Evolutionary conservation across 2,888 invertebrate species (phyloP).

Genomic region (Drosophila prolongata): DNA sequence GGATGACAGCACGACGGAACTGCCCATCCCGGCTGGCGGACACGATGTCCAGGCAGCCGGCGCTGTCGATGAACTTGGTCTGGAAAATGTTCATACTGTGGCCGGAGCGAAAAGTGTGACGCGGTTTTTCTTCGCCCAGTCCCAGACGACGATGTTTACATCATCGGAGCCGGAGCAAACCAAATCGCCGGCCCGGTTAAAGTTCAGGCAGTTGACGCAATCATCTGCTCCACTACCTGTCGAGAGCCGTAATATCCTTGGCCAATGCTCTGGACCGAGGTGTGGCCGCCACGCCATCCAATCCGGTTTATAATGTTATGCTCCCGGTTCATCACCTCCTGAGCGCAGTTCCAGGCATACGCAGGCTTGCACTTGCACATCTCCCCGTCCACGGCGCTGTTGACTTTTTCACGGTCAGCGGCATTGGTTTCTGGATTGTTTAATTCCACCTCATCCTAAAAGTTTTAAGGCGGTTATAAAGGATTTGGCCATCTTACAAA

Average conservation of each 20-base stretch:
- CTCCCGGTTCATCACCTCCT: constrained; percentile 81
- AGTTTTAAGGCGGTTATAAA: not conserved
- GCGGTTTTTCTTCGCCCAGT: constrained; percentile 91
- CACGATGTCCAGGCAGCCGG: constrained; percentile 92
- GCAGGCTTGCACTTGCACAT: constrained; percentile 76
- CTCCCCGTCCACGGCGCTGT: constrained; percentile 59
- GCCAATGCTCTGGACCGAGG: constrained; percentile 47
- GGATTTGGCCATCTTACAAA: no score
- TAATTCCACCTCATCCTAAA: constrained; percentile 38
- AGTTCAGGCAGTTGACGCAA: constrained; percentile 96
- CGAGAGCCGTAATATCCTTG: constrained; percentile 88
- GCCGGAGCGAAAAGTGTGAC: constrained; percentile 90
- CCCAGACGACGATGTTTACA: constrained; percentile 93
- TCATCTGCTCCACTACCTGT: constrained; percentile 92
- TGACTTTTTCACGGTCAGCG: constrained; percentile 27
- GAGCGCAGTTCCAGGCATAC: constrained; percentile 74
- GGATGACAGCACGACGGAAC: constrained; percentile 88
- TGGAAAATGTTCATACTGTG: constrained; percentile 96
- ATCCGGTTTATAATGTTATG: constrained; percentile 66
- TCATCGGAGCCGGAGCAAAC: constrained; percentile 97
- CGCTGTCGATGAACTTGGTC: constrained; percentile 91
- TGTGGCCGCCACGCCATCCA: constrained; percentile 72
- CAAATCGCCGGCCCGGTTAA: constrained; percentile 89
- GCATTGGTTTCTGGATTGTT: constrained; percentile 34
- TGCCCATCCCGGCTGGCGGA: constrained; percentile 96